Base-by-base conservation (phyloP, 2,888 invertebrate species). In the Willowsia nigromaculata region DNA sequence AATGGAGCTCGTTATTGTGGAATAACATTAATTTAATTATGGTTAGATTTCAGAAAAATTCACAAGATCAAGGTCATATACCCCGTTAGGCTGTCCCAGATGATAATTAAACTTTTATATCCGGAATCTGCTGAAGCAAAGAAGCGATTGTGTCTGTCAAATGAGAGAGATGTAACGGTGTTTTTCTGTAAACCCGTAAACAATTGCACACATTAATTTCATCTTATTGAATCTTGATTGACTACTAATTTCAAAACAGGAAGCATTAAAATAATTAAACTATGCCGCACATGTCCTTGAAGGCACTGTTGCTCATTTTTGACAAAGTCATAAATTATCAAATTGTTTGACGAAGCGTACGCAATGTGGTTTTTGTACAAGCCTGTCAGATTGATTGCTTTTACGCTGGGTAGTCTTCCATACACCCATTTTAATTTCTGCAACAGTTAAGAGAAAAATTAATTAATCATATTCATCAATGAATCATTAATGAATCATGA, bases 261-360 rank as follows among this genome's bases (percentile, higher is more conserved):
- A n/a, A n/a, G n/a, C n/a, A n/a, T n/a, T n/a, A n/a, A n/a, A n/a
- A n/a, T n/a, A n/a, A n/a, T n/a, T n/a, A n/a, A n/a, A n/a, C n/a
- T n/a, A n/a, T 18, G 33, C 7, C 87, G 85, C 88, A 92, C 92
- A 88, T 92, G 92, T 43, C 92, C 92, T 65, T 92, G 92, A 18
- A 92, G 90, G 59, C 92, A 90, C 7, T 89, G 62, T 81, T 92
- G 92, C 0, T 74, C 53, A 85, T 92, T 92, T 18, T 83, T 88
- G 3, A 91, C 86, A 82, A 88, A 92, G 53, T 92, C 92, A 47
- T 86, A 91, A 22, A 92, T 74, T 25, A 92, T 76, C 27, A 92
- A 71, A 47, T 90, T 84, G 50, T 92, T 92, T 6, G 92, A 92
- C 15, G 91, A 88, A 0, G 91, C 90, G 59, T 92, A 92, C 3